These are phyloP conservation scores for Mystacides longicornis DNA, from an alignment of 2,888 invertebrate species.

Conservation along the genomic window DNA sequence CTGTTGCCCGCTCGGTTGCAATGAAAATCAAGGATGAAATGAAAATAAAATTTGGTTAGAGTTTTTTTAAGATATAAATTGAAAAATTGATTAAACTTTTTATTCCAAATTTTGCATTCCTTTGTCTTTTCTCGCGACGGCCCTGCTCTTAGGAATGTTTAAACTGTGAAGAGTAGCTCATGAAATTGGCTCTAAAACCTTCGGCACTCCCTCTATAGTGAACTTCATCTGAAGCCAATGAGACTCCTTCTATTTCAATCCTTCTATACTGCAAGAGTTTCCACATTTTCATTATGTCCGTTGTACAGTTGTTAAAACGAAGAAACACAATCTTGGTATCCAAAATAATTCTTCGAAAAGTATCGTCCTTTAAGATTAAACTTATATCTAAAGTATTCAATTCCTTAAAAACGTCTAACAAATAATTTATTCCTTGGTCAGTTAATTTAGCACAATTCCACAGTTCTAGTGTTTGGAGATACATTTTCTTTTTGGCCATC, in stretches of 20 bases:
- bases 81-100: too few relatives aligned
- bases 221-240: slow-evolving; percentile 25
- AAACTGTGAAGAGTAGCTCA: slow-evolving; percentile 28
- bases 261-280: slow-evolving; percentile 5
- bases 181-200: slow-evolving; percentile 29
- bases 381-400: slow-evolving; percentile 18
- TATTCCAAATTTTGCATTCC: too few relatives aligned
- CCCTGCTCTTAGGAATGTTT: too few relatives aligned
- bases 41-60: too few relatives aligned
- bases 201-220: slow-evolving; percentile 28
- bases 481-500: slow-evolving; percentile 7
- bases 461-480: slow-evolving; percentile 13
- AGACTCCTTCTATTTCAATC: slow-evolving; percentile 20
- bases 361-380: slow-evolving; percentile 10
- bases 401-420: slow-evolving; percentile 11
- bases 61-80: too few relatives aligned
- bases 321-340: slow-evolving; percentile 16
- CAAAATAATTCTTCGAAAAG: slow-evolving; percentile 6
- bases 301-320: slow-evolving; percentile 5
- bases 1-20: too few relatives aligned
- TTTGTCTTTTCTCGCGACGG: too few relatives aligned
- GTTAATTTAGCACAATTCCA: slow-evolving; percentile 19
- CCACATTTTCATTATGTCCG: background rate
- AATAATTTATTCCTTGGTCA: slow-evolving; percentile 3
- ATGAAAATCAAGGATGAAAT: too few relatives aligned